Evolutionary conservation across 1,140 invertebrate genomes (phyloP), one percentile per base, ranked within the genome.

Genomic region (Diprion similis): DNA sequence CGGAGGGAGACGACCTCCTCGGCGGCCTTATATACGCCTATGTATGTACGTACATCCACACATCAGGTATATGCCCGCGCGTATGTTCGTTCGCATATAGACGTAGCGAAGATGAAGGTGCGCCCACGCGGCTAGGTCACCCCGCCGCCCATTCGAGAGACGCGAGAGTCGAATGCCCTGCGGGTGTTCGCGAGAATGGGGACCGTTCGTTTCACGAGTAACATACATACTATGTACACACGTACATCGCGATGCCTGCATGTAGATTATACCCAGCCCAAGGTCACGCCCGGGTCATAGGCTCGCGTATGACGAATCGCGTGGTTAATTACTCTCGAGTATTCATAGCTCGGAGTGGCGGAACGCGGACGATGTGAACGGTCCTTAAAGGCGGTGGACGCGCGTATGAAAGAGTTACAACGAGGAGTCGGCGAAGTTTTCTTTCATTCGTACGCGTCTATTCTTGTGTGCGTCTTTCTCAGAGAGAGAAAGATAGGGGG

Each of bases 361-460:
- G 13, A 64, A 4, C 13, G 13, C 59, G 59, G 59, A 64, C 59
- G 59, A 64, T 64, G 59, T 64, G 59, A 64, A 64, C 17, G 59
- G 17, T 18, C 59, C 13, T 64, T 64, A 15, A 17, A 64, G 59
- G 17, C 13, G 17, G 59, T 67, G 72, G 68, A 66, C 64, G 71
- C 15, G 75, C 71, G 19, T 70, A 75, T 71, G 68, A 75, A 74
- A 73, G 76, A 77, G 76, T 71, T 73, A 79, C 17, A 70, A 68
- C 66, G 71, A 73, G 68, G 17, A 67, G 69, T 45, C 59, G 17
- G 66, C 24, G 24, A 37, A 37, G 24, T 37, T 6, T 37, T 37
- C 24, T 37, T 37, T 37, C 24, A 37, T 37, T 37, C 24, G 24
- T 37, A 37, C 24, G 1, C 24, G 24, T 37, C 24, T 37, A 37